phyloP scores from a whole-genome alignment of 2,888 invertebrate species.

The Arrhopalites spinosus region DNA sequence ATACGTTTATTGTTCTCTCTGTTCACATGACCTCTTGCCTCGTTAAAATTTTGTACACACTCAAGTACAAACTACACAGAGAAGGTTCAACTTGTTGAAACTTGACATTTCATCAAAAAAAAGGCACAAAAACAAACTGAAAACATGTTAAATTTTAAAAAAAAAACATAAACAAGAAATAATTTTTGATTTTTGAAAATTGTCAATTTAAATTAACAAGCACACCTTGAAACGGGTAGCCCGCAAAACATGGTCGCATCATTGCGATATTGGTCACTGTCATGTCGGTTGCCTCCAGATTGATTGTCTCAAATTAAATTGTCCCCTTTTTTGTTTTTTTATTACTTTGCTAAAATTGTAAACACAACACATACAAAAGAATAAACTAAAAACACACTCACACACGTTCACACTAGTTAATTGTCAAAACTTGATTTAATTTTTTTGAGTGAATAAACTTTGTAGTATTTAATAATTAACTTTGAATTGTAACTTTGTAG shows the following conservation, averaged over 20 bases:
- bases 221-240: constrained; percentile 65
- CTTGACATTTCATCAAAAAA: no score
- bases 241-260: constrained; percentile 63
- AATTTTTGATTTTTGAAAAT: background rate
- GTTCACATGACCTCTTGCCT: constrained; percentile 25
- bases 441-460: no score
- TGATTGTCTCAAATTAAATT: constrained; percentile 33
- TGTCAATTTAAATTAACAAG: background rate
- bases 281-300: constrained; percentile 60
- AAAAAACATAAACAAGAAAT: background rate
- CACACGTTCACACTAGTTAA: no score
- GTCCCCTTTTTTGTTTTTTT: background rate
- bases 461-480: no score
- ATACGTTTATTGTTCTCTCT: background rate
- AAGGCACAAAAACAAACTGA: no score
- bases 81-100: no score
- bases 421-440: no score
- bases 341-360: background rate
- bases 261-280: constrained; percentile 63
- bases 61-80: background rate
- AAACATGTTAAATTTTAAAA: background rate
- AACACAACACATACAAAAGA: background rate
- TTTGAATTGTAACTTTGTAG: no score
- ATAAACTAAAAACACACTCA: background rate
- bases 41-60: background rate